Evolutionary conservation across 2,888 invertebrate species (phyloP), one percentile per base, ranked within the genome.

Genomic region (Conomelus anceps): DNA sequence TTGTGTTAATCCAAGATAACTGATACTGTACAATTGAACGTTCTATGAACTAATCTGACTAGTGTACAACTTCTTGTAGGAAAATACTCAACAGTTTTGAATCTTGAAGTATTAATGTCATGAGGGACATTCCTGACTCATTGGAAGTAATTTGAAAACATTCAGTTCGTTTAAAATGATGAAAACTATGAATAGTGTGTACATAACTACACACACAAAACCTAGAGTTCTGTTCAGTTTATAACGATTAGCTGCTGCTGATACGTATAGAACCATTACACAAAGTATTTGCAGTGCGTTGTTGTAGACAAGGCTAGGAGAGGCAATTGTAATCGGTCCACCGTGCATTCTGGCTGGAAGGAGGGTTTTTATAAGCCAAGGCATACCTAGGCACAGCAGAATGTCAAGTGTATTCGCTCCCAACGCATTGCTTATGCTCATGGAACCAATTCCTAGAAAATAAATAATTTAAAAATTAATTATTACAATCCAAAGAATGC

Each of bases 341-440:
- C 92, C 92, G 84, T 92, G 92, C 90, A 94, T 93, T 3, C 94
- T 93, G 86, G 94, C 92, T 84, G 92, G 92, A 87, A 95, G 93
- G 91, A 96, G 93, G 3, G 96, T 96, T 92, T 96, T 96, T 91
- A 98, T 96, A 89, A 97, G 95, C 98, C 98, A 98, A 0, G 98
- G 98, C 23, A 97, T 93, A 0, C 97, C 97, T 85, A 98, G 93
- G 1, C 98, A 97, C 88, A 98, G 94, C 0, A 98, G 93, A 89
- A 98, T 97, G 90, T 98, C 97, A 92, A 98, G 94, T 0, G 97
- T 97, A 92, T 98, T 98, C 0, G 97, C 97, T 0, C 98, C 98
- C 13, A 98, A 93, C 0, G 97, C 96, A 92, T 98, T 98, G 9
- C 97, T 97, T 23, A 98, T 96, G 0, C 97, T 98, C 94, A 98